Conservation (phyloP, 2,888 invertebrate genomes). For the Alloscopus bannaensis region DNA sequence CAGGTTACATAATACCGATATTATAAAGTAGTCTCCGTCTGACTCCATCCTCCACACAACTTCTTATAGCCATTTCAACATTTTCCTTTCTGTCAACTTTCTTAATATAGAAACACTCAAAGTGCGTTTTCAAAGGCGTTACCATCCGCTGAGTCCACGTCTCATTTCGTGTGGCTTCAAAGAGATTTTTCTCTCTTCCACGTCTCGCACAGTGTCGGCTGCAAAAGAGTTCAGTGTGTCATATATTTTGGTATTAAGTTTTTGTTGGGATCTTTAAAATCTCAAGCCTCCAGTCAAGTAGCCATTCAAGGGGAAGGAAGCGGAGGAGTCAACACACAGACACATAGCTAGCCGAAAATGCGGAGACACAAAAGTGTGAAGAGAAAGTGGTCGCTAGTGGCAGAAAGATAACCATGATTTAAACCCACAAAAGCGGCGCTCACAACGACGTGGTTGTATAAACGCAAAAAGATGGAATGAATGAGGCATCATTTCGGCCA, state of each 20-base stretch:
- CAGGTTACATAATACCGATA: no score
- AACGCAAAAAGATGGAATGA: background rate
- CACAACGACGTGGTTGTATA: conserved; percentile 5
- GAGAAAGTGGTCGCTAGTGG: conserved; percentile 29
- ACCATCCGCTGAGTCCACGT: no score
- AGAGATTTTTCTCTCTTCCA: no score
- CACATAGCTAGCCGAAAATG: background rate
- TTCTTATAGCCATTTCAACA: no score
- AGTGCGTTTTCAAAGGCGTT: no score
- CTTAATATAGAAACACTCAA: no score
- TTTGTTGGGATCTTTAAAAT: conserved; percentile 5
- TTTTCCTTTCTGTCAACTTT: background rate
- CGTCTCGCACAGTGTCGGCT: no score
- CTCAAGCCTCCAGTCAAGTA: conserved; percentile 15
- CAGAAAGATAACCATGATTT: conserved; percentile 51
- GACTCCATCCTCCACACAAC: no score
- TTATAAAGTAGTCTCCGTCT: no score
- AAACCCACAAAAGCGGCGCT: conserved; percentile 22
- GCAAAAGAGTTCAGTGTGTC: background rate
- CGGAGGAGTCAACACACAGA: background rate
- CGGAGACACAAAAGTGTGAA: conserved; percentile 2
- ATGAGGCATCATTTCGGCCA: background rate
- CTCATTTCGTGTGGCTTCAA: no score
- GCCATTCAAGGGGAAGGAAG: conserved; percentile 2
- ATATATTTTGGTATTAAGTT: conserved; percentile 6